A percentile compares a stretch with the other conserved stretches of the same genome.
phyloP scores from a whole-genome alignment of 1,140 invertebrate genomes.

The Centruroides sculpturatus region DNA sequence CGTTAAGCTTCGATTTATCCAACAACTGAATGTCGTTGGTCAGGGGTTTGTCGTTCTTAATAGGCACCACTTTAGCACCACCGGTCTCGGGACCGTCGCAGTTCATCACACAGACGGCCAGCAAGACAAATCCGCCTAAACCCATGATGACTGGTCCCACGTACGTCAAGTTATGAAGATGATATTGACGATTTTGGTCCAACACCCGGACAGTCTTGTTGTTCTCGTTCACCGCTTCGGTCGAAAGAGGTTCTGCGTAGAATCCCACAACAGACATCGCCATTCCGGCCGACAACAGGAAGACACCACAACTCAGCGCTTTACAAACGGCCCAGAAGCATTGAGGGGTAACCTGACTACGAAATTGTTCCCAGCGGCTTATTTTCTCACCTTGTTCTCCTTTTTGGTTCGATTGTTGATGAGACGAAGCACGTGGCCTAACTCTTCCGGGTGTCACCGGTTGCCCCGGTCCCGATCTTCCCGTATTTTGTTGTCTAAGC shows the following conservation, averaged over 20 bases:
- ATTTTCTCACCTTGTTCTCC: constrained; percentile 9
- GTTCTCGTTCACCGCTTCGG: constrained; percentile 61
- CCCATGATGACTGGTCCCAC: constrained; percentile 87
- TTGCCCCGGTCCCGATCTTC: constrained; percentile 15
- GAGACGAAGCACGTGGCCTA: constrained; percentile 18
- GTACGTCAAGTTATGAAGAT: constrained; percentile 77
- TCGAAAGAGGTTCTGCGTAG: constrained; percentile 54
- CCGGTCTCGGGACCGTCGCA: constrained; percentile 46
- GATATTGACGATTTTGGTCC: constrained; percentile 23
- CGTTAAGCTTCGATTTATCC: constrained; percentile 4
- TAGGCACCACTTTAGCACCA: constrained; percentile 12
- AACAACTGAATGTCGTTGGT: constrained; percentile 4
- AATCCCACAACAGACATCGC: constrained; percentile 75
- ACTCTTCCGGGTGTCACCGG: constrained; percentile 14
- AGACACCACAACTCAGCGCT: constrained; percentile 61
- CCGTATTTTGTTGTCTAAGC: constrained; percentile 21
- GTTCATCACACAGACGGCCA: constrained; percentile 87
- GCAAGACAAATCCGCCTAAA: constrained; percentile 79
- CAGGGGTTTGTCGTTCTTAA: neutral
- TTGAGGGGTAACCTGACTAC: constrained; percentile 15
- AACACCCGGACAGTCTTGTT: constrained; percentile 52
- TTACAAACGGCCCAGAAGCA: constrained; percentile 82
- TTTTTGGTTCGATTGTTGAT: constrained; percentile 15
- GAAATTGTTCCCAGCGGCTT: constrained; percentile 8
- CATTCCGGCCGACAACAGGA: constrained; percentile 67